Conservation (phyloP, 2,888 invertebrate genomes). For the Phlogophora meticulosa region DNA sequence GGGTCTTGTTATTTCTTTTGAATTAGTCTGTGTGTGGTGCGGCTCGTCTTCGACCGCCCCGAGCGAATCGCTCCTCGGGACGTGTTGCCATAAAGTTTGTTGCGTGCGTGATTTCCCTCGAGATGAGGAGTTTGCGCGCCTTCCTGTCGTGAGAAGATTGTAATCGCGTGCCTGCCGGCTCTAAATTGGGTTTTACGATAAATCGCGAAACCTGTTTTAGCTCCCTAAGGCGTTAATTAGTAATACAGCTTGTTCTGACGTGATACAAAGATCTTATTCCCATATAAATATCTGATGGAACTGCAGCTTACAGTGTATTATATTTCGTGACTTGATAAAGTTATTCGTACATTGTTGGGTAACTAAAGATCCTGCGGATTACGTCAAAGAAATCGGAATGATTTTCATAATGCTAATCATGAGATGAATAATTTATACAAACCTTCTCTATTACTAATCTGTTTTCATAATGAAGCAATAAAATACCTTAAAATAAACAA, state of each 20-base stretch:
- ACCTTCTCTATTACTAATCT: background rate
- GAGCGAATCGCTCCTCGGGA: slow-evolving; percentile 88
- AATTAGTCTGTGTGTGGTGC: slow-evolving; percentile 85
- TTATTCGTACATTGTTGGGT: slow-evolving; percentile 10
- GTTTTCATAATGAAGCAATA: slow-evolving; percentile 10
- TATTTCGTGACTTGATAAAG: slow-evolving; percentile 26
- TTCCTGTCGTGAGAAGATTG: slow-evolving; percentile 91
- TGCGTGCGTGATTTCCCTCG: slow-evolving; percentile 91
- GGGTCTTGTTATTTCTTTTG: slow-evolving; percentile 84
- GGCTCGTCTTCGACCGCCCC: slow-evolving; percentile 85
- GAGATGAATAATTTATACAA: background rate
- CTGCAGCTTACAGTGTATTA: slow-evolving; percentile 18
- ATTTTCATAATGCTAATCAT: background rate
- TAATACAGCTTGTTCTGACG: slow-evolving; percentile 83
- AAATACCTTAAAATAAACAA: slow-evolving; percentile 25
- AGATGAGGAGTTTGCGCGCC: slow-evolving; percentile 91
- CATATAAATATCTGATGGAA: slow-evolving; percentile 65
- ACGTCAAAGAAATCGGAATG: background rate
- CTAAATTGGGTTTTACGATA: slow-evolving; percentile 90
- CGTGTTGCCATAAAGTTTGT: slow-evolving; percentile 91
- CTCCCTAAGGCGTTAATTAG: slow-evolving; percentile 88
- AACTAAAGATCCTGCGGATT: background rate
- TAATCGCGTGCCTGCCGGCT: slow-evolving; percentile 90
- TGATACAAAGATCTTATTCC: slow-evolving; percentile 80
- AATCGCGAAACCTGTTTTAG: slow-evolving; percentile 88